Conservation (phyloP, 2,888 invertebrate genomes). For the Tuberolachnus salignus region DNA sequence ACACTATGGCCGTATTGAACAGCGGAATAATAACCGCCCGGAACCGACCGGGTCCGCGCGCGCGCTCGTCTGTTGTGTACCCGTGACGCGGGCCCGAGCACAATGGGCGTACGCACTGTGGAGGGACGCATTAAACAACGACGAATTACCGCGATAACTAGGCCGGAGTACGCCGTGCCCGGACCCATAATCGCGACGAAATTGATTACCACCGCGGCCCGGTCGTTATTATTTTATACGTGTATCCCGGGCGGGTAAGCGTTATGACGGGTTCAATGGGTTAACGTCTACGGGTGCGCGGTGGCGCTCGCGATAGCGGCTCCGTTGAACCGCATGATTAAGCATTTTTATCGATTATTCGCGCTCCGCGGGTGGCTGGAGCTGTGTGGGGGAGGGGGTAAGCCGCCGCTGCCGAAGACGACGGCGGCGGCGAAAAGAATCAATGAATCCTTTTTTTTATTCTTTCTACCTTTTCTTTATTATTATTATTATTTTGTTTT, state of each 20-base stretch:
- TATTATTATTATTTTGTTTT: background rate
- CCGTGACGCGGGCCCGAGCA: too few relatives aligned
- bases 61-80: too few relatives aligned
- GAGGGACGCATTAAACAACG: background rate
- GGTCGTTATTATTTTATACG: conserved; percentile 18
- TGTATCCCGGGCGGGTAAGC: background rate
- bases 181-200: conserved; percentile 13
- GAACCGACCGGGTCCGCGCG: too few relatives aligned
- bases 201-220: conserved; percentile 46
- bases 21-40: too few relatives aligned
- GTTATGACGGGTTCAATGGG: conserved; percentile 2
- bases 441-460: conserved; percentile 29
- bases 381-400: too few relatives aligned
- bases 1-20: too few relatives aligned
- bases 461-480: too few relatives aligned
- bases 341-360: conserved; percentile 46
- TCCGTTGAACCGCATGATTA: conserved; percentile 39
- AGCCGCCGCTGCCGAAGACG: background rate
- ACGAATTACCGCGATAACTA: background rate
- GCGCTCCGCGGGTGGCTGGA: conserved; percentile 9
- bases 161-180: too few relatives aligned
- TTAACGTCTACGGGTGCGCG: background rate
- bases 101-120: too few relatives aligned
- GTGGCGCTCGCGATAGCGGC: conserved; percentile 15
- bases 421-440: background rate